phyloP scores from a whole-genome alignment of 2,888 invertebrate species.

The Conchocele bisecta region DNA sequence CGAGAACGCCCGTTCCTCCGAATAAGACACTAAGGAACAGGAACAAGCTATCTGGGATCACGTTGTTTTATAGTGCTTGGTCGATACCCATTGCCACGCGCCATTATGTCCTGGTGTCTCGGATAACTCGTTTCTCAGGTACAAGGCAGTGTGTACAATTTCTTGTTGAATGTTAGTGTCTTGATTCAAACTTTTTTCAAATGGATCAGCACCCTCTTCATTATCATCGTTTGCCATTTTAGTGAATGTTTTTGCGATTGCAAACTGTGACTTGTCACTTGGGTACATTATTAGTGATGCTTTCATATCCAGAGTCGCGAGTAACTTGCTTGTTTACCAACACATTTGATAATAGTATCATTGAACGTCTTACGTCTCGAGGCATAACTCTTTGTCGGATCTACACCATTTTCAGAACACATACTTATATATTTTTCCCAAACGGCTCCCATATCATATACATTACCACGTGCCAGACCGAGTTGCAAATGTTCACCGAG shows the following conservation, averaged over 20 bases:
- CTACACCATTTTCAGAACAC: background rate
- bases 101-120: slow-evolving; percentile 16
- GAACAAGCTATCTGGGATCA: slow-evolving; percentile 16
- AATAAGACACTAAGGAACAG: slow-evolving; percentile 1
- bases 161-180: slow-evolving; percentile 19
- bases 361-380: slow-evolving; percentile 9
- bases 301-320: slow-evolving; percentile 4
- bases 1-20: background rate
- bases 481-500: slow-evolving; percentile 2
- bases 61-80: slow-evolving; percentile 1
- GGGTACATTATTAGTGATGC: slow-evolving; percentile 13
- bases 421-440: slow-evolving; percentile 8
- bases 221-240: too few relatives aligned
- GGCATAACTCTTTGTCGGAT: background rate
- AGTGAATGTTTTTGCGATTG: too few relatives aligned
- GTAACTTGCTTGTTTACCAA: slow-evolving; percentile 6
- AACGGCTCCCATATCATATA: slow-evolving; percentile 15
- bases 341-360: slow-evolving; percentile 1
- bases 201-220: too few relatives aligned
- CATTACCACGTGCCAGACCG: slow-evolving; percentile 19
- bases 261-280: too few relatives aligned
- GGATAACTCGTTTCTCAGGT: background rate
- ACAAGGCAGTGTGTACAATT: slow-evolving; percentile 8
- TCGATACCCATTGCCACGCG: slow-evolving; percentile 5
- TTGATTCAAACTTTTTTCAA: too few relatives aligned